Base-by-base conservation (phyloP, 2,888 invertebrate genomes). In the Ditylenchus weischeri region DNA sequence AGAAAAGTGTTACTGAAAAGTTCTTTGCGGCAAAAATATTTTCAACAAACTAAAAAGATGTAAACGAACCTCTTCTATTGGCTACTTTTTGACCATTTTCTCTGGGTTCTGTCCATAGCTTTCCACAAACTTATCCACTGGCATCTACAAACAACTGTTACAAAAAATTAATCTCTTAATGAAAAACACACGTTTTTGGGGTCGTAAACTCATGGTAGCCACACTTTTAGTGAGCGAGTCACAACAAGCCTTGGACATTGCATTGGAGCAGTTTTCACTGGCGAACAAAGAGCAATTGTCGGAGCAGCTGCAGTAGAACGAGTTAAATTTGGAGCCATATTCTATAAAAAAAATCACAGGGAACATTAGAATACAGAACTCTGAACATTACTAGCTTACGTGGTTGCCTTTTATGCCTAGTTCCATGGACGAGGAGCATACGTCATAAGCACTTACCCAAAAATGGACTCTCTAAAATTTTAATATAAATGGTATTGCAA, bases 391-490 rank as follows among this genome's bases (percentile, higher is more conserved):
- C 2, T 13, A 60, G 47, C 57, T 51, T n/a, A 62, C 62, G 48
- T 54, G 62, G 62, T 48, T 57, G 48, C 60, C 62, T 19, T n/a
- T 48, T 11, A 62, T 58, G 21, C 57, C 50, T 11, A 47, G 61
- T 21, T 62, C 62, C 48, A 57, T 62, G n/a, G 48, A 48, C 10
- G 62, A 62, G 23, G 62, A 36, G 47, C 21, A 48, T 15, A 62
- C 57, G n/a, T 62, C 62, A 48, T 57, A 62, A 6, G 62, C 29
- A 60, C 62, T 62, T 11, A 62, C 21, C 62, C 62, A 62, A 11
- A 58, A 48, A 62, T 1, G 38, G 62, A 58, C 48, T 57, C 11
- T 58, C 62, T 62, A 51, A 62, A 62, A 2, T 47, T 11, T 54
- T 10, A 54, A 54, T 54, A 29, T 29, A 29, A 4, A 29, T 29